Evolutionary conservation across 2,113 vertebrate genomes (phyloP).

Genomic region (Crotalus horridus): DNA sequence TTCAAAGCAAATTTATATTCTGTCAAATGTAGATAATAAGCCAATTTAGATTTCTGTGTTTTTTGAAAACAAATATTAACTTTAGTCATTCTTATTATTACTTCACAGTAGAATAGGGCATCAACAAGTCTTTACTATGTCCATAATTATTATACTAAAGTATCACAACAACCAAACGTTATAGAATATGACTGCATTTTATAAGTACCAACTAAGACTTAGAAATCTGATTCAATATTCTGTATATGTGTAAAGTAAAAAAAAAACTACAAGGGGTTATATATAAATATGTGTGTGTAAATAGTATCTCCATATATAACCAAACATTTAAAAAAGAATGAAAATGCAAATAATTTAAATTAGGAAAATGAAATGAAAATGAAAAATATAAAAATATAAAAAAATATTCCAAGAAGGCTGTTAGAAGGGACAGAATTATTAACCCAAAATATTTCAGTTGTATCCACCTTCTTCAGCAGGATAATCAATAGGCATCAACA

Average conservation of each 20-base stretch:
- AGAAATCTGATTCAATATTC: neutral
- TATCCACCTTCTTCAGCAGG: neutral
- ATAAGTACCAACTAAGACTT: neutral
- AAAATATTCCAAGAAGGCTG: neutral
- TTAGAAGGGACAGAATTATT: neutral
- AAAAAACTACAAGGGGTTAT: neutral
- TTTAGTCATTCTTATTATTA: neutral
- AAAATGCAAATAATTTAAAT: neutral
- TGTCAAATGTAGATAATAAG: conserved; percentile 10
- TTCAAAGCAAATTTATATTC: conserved; percentile 41
- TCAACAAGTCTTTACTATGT: conserved; percentile 19
- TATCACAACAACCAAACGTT: neutral
- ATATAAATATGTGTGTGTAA: neutral
- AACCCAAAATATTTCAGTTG: neutral
- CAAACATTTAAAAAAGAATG: neutral
- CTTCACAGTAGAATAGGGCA: conserved; percentile 31
- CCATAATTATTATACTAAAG: neutral
- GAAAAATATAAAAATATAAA: neutral
- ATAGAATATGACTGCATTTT: neutral
- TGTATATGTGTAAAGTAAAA: neutral
- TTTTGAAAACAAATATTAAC: conserved; percentile 28
- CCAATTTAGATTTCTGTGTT: conserved; percentile 18
- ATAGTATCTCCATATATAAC: neutral
- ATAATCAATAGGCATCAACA: neutral
- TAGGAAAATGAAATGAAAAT: neutral